Evolutionary conservation across 2,113 vertebrate species (phyloP).

Genomic region (Triplophysa dalaica): DNA sequence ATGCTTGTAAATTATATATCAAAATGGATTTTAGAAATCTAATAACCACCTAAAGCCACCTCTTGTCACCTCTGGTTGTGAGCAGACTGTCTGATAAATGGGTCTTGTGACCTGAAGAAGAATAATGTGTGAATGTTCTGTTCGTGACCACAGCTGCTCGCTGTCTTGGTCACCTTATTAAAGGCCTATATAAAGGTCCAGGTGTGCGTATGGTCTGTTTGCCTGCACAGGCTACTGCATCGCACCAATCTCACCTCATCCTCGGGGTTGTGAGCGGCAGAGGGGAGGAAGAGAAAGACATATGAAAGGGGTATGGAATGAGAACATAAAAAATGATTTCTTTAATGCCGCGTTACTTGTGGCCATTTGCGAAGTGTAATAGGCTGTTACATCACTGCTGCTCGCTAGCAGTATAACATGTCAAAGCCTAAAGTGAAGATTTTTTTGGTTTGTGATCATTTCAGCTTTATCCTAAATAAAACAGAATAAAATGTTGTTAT

Average conservation of each 20-base stretch:
- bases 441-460: constrained; percentile 5
- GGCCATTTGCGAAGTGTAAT: constrained; percentile 25
- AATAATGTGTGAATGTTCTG: constrained; percentile 32
- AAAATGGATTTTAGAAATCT: constrained; percentile 42
- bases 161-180: constrained; percentile 66
- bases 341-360: constrained; percentile 29
- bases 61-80: constrained; percentile 26
- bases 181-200: constrained; percentile 68
- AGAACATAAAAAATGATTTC: constrained; percentile 25
- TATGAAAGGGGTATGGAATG: not conserved
- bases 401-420: constrained; percentile 20
- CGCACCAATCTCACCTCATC: constrained; percentile 68
- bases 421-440: not conserved
- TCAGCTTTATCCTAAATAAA: not conserved
- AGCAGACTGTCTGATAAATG: constrained; percentile 35
- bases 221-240: constrained; percentile 62
- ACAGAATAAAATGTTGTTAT: no score
- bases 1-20: constrained; percentile 25
- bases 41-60: constrained; percentile 35
- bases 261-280: constrained; percentile 57
- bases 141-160: constrained; percentile 15
- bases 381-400: constrained; percentile 17
- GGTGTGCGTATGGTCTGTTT: constrained; percentile 70
- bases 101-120: constrained; percentile 37
- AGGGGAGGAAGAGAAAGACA: not conserved